These are phyloP conservation scores for Trochalopteron elliotii DNA, from an alignment of 2,113 vertebrate species.

Conservation along the genomic window DNA sequence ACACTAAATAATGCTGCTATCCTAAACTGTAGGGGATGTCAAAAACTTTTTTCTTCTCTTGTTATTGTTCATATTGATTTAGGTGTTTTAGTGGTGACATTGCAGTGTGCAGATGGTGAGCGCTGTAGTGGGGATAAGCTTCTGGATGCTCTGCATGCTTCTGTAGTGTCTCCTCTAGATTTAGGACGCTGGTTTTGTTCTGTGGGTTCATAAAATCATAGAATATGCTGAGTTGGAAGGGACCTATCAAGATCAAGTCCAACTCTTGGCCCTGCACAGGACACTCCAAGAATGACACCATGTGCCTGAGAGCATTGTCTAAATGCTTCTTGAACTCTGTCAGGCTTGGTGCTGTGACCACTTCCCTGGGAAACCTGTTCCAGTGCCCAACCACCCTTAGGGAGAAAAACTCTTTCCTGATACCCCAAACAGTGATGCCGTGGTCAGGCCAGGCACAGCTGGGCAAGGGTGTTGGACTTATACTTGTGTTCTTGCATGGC, in stretches of 20 bases:
- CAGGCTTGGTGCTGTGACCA: background rate
- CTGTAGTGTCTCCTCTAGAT: background rate
- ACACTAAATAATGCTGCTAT: constrained; percentile 59
- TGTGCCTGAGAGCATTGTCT: background rate
- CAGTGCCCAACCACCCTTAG: background rate
- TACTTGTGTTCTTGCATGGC: background rate
- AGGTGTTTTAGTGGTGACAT: background rate
- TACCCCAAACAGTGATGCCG: background rate
- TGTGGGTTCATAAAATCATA: background rate
- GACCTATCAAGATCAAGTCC: background rate
- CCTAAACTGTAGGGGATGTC: background rate
- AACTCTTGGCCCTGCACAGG: background rate
- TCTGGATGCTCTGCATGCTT: background rate
- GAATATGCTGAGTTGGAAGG: background rate
- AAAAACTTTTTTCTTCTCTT: background rate
- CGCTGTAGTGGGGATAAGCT: background rate
- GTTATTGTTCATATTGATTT: background rate
- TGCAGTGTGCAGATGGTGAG: background rate
- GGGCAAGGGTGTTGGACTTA: background rate
- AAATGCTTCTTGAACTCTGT: background rate
- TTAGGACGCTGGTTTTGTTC: background rate
- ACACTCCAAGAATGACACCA: background rate
- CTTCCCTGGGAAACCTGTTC: background rate
- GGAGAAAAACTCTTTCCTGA: background rate
- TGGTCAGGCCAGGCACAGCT: background rate